Percentiles rank a stretch among this genome's conserved stretches.
Conservation (phyloP, 1,140 invertebrate genomes). For the Cotesia glomerata region DNA sequence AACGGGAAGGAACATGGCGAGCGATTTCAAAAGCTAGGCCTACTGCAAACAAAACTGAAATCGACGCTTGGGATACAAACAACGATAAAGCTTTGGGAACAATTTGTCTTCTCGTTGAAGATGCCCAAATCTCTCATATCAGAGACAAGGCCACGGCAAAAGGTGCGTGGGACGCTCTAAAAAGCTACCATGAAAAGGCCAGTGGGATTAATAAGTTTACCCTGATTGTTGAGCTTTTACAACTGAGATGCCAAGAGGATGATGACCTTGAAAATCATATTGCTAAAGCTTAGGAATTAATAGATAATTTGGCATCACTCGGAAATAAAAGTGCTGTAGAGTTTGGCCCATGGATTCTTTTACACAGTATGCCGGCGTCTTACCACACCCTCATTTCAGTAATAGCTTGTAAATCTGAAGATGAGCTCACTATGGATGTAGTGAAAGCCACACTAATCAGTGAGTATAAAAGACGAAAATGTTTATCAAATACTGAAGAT, state of each 20-base stretch:
- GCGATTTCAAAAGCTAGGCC: too few relatives aligned
- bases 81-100: too few relatives aligned
- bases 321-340: not conserved
- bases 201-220: not conserved
- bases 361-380: not conserved
- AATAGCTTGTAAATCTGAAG: not conserved
- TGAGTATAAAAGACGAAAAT: not conserved
- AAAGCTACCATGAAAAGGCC: not conserved
- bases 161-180: not conserved
- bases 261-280: conserved; percentile 8
- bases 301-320: not conserved
- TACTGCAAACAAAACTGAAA: too few relatives aligned
- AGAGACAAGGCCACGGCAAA: not conserved
- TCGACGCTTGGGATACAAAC: too few relatives aligned
- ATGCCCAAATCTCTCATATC: too few relatives aligned
- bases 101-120: too few relatives aligned
- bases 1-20: too few relatives aligned
- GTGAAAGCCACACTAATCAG: conserved; percentile 2
- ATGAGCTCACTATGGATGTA: not conserved
- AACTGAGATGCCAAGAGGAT: not conserved
- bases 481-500: not conserved
- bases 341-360: not conserved
- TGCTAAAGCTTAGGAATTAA: not conserved
- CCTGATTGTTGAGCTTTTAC: not conserved
- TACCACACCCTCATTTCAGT: not conserved